These are phyloP conservation scores for Hydraecia micacea DNA, from an alignment of 2,888 invertebrate species.

Conservation along the genomic window DNA sequence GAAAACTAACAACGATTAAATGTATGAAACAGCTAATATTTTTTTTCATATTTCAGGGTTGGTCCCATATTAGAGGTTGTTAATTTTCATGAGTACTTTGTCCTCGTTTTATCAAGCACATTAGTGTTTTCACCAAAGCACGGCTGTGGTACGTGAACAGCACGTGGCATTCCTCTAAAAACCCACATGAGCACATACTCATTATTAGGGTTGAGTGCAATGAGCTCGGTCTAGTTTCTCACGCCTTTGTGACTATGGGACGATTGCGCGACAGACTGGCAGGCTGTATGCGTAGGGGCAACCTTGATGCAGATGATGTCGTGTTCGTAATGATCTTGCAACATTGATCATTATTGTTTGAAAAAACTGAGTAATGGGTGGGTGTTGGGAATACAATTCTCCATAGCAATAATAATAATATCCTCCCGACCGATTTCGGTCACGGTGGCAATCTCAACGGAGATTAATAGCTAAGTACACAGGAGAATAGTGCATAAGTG, in stretches of 20 bases:
- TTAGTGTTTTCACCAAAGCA: neutral
- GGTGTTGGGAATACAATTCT: neutral
- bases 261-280: conserved; percentile 60
- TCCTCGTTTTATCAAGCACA: no score
- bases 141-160: no score
- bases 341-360: conserved; percentile 33
- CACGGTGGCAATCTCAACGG: no score
- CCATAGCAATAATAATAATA: neutral
- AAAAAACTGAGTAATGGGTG: neutral
- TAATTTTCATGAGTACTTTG: no score
- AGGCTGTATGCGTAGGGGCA: conserved; percentile 41
- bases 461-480: no score
- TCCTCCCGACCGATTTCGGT: no score
- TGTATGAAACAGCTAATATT: neutral
- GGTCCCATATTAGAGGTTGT: no score
- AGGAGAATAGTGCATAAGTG: no score
- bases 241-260: conserved; percentile 62
- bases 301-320: conserved; percentile 53
- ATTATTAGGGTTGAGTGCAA: conserved; percentile 48
- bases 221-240: conserved; percentile 56
- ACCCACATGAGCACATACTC: conserved; percentile 18
- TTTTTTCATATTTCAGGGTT: neutral
- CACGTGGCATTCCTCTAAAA: conserved; percentile 3
- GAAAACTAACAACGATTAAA: no score
- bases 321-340: conserved; percentile 44